These are phyloP conservation scores for Synergus gifuensis DNA, from an alignment of 2,888 invertebrate species.

Conservation along the genomic window DNA sequence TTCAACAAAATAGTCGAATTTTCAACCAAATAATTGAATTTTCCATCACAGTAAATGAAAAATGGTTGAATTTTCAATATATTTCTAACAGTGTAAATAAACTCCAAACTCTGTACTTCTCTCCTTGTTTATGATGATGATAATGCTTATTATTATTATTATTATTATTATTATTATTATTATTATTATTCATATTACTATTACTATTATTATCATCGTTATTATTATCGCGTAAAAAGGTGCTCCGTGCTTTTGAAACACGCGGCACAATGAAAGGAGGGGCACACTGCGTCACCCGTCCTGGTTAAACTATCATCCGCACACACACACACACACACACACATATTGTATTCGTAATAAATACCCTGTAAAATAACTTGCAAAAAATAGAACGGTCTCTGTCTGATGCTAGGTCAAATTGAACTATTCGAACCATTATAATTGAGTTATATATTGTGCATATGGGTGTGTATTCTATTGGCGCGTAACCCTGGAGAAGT, in stretches of 20 bases:
- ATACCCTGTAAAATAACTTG: background rate
- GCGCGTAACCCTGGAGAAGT: background rate
- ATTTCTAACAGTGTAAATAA: no score
- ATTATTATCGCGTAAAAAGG: conserved; percentile 27
- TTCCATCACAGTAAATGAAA: no score
- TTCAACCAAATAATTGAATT: no score
- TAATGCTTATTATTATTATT: conserved; percentile 12
- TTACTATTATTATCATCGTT: background rate
- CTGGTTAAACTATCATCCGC: conserved; percentile 51
- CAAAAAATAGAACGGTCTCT: conserved; percentile 9
- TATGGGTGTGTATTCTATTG: conserved; percentile 9
- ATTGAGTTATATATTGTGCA: conserved; percentile 3
- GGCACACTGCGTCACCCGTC: conserved; percentile 62
- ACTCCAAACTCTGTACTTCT: background rate
- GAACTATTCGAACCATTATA: conserved; percentile 23
- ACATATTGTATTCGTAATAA: conserved; percentile 55
- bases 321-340: conserved; percentile 44
- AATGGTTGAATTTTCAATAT: no score
- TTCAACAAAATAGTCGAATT: no score
- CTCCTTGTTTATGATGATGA: background rate
- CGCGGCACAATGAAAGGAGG: conserved; percentile 65
- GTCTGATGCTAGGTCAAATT: conserved; percentile 3
- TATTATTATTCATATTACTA: background rate
- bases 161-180: conserved; percentile 14
- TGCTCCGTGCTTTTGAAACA: conserved; percentile 36